Evolutionary conservation across 2,888 invertebrate species (phyloP).

Genomic region (Hirtodrosophila duncani): DNA sequence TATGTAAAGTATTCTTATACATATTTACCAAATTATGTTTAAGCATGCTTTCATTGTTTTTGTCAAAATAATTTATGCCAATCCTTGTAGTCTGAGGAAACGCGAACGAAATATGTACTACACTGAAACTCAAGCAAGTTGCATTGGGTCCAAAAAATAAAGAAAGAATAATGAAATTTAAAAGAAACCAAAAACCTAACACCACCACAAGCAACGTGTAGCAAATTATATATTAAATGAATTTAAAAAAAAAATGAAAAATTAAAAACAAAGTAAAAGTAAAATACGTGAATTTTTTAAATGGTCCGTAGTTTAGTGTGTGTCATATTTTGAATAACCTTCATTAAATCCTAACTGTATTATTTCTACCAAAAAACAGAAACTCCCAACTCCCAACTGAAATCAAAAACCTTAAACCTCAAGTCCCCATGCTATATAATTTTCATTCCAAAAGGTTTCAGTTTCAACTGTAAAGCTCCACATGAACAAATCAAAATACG

Average conservation of each 20-base stretch:
- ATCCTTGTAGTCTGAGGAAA: no score
- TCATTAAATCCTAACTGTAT: slow-evolving; percentile 26
- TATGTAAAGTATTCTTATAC: slow-evolving; percentile 24
- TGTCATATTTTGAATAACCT: no score
- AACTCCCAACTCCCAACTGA: not conserved
- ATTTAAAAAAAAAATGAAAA: slow-evolving; percentile 4
- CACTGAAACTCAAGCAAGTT: slow-evolving; percentile 61
- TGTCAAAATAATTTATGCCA: no score
- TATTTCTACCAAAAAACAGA: slow-evolving; percentile 33
- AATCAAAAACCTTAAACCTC: no score
- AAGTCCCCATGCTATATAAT: not conserved
- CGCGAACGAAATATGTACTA: no score
- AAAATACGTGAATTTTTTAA: slow-evolving; percentile 51
- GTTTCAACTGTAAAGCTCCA: no score
- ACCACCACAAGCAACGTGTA: slow-evolving; percentile 27
- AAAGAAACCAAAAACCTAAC: slow-evolving; percentile 17
- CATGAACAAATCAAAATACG: slow-evolving; percentile 57
- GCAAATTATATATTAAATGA: slow-evolving; percentile 6
- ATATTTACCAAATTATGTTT: no score
- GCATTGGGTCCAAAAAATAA: slow-evolving; percentile 61
- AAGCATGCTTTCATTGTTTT: no score
- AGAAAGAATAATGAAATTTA: slow-evolving; percentile 5
- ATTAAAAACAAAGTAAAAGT: slow-evolving; percentile 31
- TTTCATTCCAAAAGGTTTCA: slow-evolving; percentile 47
- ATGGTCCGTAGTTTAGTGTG: slow-evolving; percentile 60